phyloP scores from a whole-genome alignment of 2,888 invertebrate genomes.

The Patella caerulea region DNA sequence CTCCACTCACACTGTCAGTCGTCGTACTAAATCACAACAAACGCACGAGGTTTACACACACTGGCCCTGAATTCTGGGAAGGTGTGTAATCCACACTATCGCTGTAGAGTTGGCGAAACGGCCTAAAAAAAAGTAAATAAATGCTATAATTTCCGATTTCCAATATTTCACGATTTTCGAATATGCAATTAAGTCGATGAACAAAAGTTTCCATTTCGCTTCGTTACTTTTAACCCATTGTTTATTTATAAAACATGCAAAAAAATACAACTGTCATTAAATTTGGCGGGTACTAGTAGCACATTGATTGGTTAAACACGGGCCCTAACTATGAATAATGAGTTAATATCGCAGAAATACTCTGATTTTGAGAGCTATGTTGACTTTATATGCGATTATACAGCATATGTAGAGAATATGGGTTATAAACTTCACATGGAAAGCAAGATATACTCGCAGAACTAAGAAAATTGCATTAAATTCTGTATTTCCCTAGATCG shows the following conservation, averaged over 20 bases:
- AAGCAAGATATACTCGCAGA: not conserved
- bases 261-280: constrained; percentile 24
- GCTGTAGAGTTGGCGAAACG: too few species aligned
- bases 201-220: too few species aligned
- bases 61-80: too few species aligned
- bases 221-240: not conserved
- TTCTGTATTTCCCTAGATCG: constrained; percentile 14
- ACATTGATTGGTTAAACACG: constrained; percentile 38
- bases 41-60: not conserved
- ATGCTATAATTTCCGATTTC: too few species aligned
- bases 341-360: constrained; percentile 12
- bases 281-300: constrained; percentile 47
- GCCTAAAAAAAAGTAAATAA: too few species aligned
- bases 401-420: not conserved
- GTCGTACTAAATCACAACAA: not conserved
- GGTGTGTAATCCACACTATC: too few species aligned
- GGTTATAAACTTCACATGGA: not conserved
- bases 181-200: too few species aligned
- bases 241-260: not conserved
- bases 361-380: not conserved
- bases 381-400: not conserved
- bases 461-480: constrained; percentile 12
- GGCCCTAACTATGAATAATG: constrained; percentile 41
- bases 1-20: not conserved
- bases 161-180: too few species aligned